A percentile compares a stretch with the other conserved stretches of the same genome.
phyloP scores from a whole-genome alignment of 2,113 vertebrate genomes.

The Xiphorhynchus elegans region DNA sequence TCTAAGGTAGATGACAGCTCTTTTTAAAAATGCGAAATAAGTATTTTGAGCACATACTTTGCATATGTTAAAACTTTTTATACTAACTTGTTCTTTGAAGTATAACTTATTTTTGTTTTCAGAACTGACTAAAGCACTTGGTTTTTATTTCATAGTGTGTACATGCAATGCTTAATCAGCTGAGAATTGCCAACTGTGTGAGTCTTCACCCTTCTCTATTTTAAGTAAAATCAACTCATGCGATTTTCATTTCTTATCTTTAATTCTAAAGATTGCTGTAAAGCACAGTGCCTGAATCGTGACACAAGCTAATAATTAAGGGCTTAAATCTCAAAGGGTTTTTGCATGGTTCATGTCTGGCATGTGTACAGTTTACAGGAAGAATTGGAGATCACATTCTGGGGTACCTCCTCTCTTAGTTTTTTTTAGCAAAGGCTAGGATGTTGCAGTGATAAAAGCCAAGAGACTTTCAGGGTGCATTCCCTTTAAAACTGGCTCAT shows the following conservation, averaged over 20 bases:
- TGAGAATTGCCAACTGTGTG: constrained; percentile 22
- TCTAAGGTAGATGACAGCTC: constrained; percentile 57
- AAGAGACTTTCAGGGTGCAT: not conserved
- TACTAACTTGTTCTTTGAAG: constrained; percentile 49
- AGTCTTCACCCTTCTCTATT: constrained; percentile 3
- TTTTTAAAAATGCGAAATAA: constrained; percentile 48
- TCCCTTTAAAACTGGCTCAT: not conserved
- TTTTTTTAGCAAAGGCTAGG: constrained; percentile 37
- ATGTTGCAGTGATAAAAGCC: constrained; percentile 35
- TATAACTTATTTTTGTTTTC: constrained; percentile 68
- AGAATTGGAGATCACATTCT: not conserved
- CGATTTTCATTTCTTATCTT: not conserved
- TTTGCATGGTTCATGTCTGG: constrained; percentile 48
- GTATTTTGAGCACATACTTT: constrained; percentile 57
- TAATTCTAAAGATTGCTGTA: constrained; percentile 11
- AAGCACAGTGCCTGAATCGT: constrained; percentile 50
- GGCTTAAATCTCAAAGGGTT: constrained; percentile 51
- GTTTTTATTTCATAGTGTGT: constrained; percentile 4
- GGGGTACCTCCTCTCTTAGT: constrained; percentile 20
- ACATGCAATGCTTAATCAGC: not conserved
- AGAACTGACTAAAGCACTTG: constrained; percentile 15
- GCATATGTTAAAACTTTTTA: constrained; percentile 63
- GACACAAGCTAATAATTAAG: constrained; percentile 48
- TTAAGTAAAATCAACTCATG: not conserved
- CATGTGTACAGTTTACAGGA: not conserved